These are phyloP conservation scores for Calliopum simillimum DNA, from an alignment of 2,888 invertebrate species.

Conservation along the genomic window DNA sequence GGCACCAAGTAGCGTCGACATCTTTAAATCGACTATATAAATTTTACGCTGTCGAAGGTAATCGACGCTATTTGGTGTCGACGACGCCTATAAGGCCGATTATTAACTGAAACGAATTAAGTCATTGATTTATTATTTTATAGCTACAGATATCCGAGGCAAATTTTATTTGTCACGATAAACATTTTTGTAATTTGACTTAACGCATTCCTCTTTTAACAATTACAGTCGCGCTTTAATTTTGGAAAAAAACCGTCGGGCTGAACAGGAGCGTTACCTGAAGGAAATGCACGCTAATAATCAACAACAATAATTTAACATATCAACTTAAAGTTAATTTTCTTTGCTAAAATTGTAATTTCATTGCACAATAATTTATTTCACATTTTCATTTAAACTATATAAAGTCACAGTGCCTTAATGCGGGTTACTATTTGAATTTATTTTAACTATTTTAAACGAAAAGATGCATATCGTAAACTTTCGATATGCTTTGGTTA, in stretches of 20 bases:
- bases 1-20: too few relatives aligned
- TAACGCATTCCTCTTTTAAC: slow-evolving; percentile 16
- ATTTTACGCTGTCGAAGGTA: too few relatives aligned
- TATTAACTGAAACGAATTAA: too few relatives aligned
- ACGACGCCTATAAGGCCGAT: too few relatives aligned
- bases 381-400: slow-evolving; percentile 9
- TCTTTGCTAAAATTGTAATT: slow-evolving; percentile 1
- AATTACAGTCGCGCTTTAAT: slow-evolving; percentile 63
- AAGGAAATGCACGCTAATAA: slow-evolving; percentile 51
- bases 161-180: too few relatives aligned
- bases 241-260: slow-evolving; percentile 64
- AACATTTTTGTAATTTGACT: neutral
- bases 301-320: slow-evolving; percentile 31
- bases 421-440: slow-evolving; percentile 31
- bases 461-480: neutral
- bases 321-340: slow-evolving; percentile 14
- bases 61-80: too few relatives aligned
- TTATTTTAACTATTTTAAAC: slow-evolving; percentile 1
- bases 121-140: too few relatives aligned
- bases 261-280: slow-evolving; percentile 60
- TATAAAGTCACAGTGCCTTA: slow-evolving; percentile 38
- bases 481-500: slow-evolving; percentile 1
- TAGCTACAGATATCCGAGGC: too few relatives aligned
- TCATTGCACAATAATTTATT: slow-evolving; percentile 19
- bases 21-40: too few relatives aligned